Percentiles rank a stretch among this genome's conserved stretches.
Conservation (phyloP, 2,797 vertebrate genomes). For the Aldrovandia affinis region DNA sequence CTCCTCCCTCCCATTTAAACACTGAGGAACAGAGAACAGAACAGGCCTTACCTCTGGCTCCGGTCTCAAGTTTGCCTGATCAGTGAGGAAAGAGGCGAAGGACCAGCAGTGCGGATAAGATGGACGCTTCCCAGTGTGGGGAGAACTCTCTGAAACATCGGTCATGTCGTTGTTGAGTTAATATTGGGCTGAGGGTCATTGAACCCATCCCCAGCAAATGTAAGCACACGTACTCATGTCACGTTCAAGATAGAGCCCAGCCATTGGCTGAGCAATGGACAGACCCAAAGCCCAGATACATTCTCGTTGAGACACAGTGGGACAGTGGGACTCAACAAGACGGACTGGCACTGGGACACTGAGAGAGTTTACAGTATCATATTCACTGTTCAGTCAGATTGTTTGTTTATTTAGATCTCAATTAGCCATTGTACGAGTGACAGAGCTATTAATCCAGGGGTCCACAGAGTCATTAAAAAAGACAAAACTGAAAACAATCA, state of each 20-base stretch:
- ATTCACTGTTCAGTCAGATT: not conserved
- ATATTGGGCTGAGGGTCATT: constrained; percentile 56
- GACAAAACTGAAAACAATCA: not conserved
- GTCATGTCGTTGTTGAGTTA: constrained; percentile 42
- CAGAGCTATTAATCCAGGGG: not conserved
- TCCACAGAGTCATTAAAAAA: not conserved
- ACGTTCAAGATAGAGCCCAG: not conserved
- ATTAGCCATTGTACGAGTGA: not conserved
- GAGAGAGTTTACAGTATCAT: not conserved
- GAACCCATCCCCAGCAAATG: constrained; percentile 36
- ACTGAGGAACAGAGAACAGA: not conserved
- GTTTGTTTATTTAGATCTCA: not conserved
- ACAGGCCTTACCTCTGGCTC: constrained; percentile 16
- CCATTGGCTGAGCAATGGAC: not conserved
- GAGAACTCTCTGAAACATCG: constrained; percentile 16
- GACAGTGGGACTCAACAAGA: not conserved
- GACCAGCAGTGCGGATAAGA: not conserved
- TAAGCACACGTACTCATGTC: not conserved
- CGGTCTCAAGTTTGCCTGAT: not conserved
- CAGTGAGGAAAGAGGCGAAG: not conserved
- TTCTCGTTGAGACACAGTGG: not conserved
- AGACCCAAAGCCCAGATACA: not conserved
- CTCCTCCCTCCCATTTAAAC: not conserved
- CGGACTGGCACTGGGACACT: not conserved
- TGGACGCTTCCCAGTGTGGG: not conserved